A percentile compares a stretch with the other conserved stretches of the same genome.
These are phyloP conservation scores for Embidobia sp. DNA, from an alignment of 2,888 invertebrate species.

Conservation along the genomic window DNA sequence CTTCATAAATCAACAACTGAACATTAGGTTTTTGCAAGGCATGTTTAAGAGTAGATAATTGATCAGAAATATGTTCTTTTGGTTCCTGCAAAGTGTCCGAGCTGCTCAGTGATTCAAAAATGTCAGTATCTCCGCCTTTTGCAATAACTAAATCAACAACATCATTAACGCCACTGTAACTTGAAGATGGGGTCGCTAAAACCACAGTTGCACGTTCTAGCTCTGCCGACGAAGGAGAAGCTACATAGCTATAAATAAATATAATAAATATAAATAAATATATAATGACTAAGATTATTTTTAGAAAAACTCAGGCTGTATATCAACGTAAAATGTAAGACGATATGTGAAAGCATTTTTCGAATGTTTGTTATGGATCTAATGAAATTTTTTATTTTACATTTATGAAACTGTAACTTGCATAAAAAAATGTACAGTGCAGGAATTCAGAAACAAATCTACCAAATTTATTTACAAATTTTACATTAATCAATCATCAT, in stretches of 20 bases:
- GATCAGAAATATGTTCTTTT: slow-evolving; percentile 86
- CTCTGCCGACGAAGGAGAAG: slow-evolving; percentile 78
- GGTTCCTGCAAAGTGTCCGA: slow-evolving; percentile 68
- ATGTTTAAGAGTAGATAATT: slow-evolving; percentile 87
- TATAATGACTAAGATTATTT: no score
- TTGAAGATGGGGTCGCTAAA: slow-evolving; percentile 90
- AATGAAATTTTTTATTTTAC: no score
- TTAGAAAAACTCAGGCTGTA: no score
- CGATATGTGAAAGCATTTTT: no score
- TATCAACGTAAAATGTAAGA: no score
- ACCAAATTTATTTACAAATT: no score
- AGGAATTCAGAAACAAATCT: no score
- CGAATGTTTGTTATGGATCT: no score
- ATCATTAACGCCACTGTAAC: slow-evolving; percentile 90
- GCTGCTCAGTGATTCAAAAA: slow-evolving; percentile 83
- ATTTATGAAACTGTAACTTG: no score
- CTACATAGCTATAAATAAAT: slow-evolving; percentile 71
- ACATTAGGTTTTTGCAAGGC: slow-evolving; percentile 92
- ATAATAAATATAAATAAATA: no score
- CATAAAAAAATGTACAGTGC: no score
- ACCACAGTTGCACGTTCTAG: slow-evolving; percentile 85
- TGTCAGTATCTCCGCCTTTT: slow-evolving; percentile 89
- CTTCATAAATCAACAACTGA: slow-evolving; percentile 91
- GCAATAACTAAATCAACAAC: slow-evolving; percentile 88
- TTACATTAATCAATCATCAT: no score